Percentiles rank a stretch among this genome's conserved stretches.
Conservation (phyloP, 2,797 vertebrate species). For the Falco cherrug region DNA sequence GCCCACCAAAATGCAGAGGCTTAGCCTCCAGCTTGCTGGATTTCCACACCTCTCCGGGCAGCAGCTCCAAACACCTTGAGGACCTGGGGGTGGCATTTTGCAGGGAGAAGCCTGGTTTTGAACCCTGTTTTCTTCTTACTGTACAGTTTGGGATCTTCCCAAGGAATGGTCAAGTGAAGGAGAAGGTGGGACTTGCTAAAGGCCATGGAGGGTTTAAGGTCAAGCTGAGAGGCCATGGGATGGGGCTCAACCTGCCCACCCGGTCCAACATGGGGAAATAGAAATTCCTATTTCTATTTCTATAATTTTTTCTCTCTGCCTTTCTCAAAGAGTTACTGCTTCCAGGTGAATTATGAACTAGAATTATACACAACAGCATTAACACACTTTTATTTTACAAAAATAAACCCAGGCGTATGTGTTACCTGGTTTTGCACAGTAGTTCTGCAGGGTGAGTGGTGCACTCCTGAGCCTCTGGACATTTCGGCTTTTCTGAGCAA, state of each 20-base stretch:
- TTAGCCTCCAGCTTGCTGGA: background rate
- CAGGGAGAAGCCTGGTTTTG: background rate
- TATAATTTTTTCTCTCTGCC: background rate
- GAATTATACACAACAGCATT: background rate
- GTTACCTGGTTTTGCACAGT: background rate
- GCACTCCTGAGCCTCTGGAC: background rate
- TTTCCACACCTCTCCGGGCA: background rate
- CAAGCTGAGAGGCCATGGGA: background rate
- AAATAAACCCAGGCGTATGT: background rate
- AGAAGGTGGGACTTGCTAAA: background rate
- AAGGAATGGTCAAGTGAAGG: background rate
- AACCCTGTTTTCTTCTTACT: background rate
- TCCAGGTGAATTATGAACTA: fast-evolving
- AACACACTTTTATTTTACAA: constrained; percentile 36
- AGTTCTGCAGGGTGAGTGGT: background rate
- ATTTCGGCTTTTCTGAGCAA: background rate
- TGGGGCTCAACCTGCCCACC: background rate
- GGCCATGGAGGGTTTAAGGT: background rate
- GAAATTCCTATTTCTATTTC: too few species aligned
- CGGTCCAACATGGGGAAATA: fast-evolving
- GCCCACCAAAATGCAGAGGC: background rate
- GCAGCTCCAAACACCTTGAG: background rate
- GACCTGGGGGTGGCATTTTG: background rate
- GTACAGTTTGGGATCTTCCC: too few species aligned
- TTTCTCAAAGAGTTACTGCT: background rate